These are phyloP conservation scores for Porites rus DNA, from an alignment of 92 coral and sea anemone genomes.

Conservation along the genomic window DNA sequence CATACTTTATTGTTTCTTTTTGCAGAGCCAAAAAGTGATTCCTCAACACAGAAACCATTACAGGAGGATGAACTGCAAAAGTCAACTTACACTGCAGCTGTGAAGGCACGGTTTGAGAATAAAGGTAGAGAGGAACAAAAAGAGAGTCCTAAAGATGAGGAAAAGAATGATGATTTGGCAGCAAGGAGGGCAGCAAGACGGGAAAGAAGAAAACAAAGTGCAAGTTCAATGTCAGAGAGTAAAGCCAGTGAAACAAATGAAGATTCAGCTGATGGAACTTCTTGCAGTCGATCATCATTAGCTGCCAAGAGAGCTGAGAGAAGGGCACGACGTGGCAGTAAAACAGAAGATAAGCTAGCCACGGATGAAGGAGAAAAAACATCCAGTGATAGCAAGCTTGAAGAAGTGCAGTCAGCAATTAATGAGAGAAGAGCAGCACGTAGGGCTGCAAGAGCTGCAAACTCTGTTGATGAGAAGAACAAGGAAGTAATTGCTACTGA, in stretches of 20 bases:
- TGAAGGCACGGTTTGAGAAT: neutral
- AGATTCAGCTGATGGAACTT: constrained; percentile 13
- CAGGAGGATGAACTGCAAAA: neutral
- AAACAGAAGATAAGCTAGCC: constrained; percentile 38
- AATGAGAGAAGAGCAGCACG: constrained; percentile 38
- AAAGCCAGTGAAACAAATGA: constrained; percentile 17
- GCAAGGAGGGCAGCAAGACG: constrained; percentile 50
- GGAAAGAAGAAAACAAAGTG: constrained; percentile 25
- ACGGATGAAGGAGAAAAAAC: constrained; percentile 9
- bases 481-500: constrained; percentile 32
- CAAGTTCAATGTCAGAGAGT: constrained; percentile 13
- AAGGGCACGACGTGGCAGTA: constrained; percentile 60
- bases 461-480: neutral
- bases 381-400: constrained; percentile 3
- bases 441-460: neutral
- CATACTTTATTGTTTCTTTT: neutral
- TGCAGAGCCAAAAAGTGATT: neutral
- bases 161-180: constrained; percentile 49
- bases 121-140: neutral
- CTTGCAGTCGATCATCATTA: constrained; percentile 38
- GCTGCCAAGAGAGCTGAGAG: constrained; percentile 84
- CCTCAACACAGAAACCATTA: neutral
- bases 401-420: constrained; percentile 41
- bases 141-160: constrained; percentile 18
- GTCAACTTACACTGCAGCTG: neutral